A percentile compares a stretch with the other conserved stretches of the same genome.
phyloP scores from a whole-genome alignment of 2,797 vertebrate genomes.

The Lithobates pipiens region DNA sequence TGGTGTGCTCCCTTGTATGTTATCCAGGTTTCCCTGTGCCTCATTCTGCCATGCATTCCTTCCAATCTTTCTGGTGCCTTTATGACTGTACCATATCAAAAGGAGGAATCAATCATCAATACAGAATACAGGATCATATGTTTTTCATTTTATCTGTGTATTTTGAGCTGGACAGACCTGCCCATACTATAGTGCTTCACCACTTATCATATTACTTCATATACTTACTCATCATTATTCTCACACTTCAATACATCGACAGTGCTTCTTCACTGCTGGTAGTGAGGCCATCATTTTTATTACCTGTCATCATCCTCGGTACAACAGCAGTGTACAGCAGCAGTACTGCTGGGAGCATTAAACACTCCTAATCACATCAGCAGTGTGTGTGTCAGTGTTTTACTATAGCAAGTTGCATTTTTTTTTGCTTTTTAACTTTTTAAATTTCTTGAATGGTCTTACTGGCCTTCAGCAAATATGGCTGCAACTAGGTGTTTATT shows the following conservation, averaged over 20 bases:
- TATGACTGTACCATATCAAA: neutral
- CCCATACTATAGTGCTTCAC: neutral
- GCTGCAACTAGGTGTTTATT: no score
- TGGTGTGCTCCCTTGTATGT: no score
- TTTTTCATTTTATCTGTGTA: neutral
- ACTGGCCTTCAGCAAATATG: no score
- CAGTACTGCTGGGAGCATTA: no score
- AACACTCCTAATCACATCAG: no score
- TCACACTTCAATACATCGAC: neutral
- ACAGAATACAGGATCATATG: neutral
- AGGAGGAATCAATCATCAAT: neutral
- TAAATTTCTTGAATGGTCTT: no score
- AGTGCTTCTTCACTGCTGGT: neutral
- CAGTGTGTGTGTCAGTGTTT: neutral
- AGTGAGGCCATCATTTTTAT: neutral
- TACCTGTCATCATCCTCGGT: neutral
- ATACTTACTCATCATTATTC: neutral
- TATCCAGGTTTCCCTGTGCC: no score
- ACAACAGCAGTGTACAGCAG: neutral
- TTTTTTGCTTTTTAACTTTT: no score
- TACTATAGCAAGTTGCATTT: neutral
- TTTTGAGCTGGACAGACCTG: neutral
- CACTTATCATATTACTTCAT: neutral
- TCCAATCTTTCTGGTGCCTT: no score
- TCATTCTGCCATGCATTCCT: no score